phyloP scores from a whole-genome alignment of 2,113 vertebrate species.

The Rynchops niger region DNA sequence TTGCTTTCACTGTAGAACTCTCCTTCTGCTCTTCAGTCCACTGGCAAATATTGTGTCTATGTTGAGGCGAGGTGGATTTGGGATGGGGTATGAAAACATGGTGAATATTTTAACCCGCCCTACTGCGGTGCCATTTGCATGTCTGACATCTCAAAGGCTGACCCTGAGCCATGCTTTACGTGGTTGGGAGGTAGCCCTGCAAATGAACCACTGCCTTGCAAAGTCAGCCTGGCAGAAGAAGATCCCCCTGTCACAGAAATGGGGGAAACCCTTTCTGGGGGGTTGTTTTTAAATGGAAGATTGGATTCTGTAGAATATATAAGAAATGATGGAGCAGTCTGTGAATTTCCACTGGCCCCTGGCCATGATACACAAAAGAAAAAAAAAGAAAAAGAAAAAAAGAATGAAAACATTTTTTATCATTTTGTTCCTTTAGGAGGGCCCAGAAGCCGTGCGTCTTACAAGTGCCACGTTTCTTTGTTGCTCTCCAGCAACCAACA shows the following conservation, averaged over 20 bases:
- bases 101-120: neutral
- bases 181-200: neutral
- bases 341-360: constrained; percentile 38
- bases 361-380: constrained; percentile 10
- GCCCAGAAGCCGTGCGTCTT: neutral
- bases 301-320: neutral
- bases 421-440: constrained; percentile 33
- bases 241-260: neutral
- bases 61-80: neutral
- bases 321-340: neutral
- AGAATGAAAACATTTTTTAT: constrained; percentile 40
- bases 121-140: neutral
- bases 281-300: neutral
- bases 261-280: neutral
- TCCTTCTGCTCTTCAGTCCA: neutral
- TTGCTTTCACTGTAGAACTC: neutral
- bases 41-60: rapidly evolving
- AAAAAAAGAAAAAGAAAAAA: neutral
- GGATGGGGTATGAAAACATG: neutral
- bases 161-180: neutral
- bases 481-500: constrained; percentile 58
- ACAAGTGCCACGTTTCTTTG: constrained; percentile 54
- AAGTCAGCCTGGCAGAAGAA: neutral
- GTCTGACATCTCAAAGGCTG: neutral
- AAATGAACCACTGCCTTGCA: neutral